Percentiles rank a stretch among this genome's conserved stretches.
These are phyloP conservation scores for Agrypnus murinus DNA, from an alignment of 2,888 invertebrate genomes.

Conservation along the genomic window DNA sequence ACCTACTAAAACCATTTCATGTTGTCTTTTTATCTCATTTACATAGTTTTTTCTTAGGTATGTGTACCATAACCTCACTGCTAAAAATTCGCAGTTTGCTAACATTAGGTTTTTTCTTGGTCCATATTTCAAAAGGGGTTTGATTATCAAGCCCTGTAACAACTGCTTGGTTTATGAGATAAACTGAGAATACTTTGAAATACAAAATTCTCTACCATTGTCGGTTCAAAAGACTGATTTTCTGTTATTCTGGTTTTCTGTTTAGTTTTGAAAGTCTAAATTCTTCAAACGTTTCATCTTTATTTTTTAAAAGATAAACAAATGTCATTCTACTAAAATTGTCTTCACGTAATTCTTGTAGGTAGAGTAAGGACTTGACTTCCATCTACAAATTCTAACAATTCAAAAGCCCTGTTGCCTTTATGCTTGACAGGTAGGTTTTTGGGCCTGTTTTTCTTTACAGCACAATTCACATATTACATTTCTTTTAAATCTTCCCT, in stretches of 20 bases:
- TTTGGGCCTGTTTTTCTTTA: too few species aligned
- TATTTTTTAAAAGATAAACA: constrained; percentile 41
- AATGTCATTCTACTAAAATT: constrained; percentile 53
- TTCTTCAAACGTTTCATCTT: background rate
- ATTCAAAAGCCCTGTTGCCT: background rate
- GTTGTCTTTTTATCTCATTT: constrained; percentile 33
- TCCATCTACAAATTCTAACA: background rate
- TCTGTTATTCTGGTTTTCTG: too few species aligned
- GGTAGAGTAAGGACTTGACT: too few species aligned
- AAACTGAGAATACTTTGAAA: too few species aligned
- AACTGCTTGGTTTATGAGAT: too few species aligned
- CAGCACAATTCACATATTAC: too few species aligned
- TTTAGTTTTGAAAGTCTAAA: too few species aligned
- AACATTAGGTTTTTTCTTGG: background rate
- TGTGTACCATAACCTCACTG: background rate
- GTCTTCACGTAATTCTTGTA: constrained; percentile 61
- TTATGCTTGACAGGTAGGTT: background rate
- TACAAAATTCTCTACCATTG: too few species aligned
- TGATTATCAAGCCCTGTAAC: too few species aligned
- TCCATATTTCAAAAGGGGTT: too few species aligned
- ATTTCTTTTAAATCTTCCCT: too few species aligned
- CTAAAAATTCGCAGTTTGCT: background rate
- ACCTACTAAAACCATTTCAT: constrained; percentile 35
- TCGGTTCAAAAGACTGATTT: too few species aligned
- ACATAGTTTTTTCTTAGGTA: background rate